Conservation (phyloP, 2,797 vertebrate genomes). For the Rachycentron canadum region DNA sequence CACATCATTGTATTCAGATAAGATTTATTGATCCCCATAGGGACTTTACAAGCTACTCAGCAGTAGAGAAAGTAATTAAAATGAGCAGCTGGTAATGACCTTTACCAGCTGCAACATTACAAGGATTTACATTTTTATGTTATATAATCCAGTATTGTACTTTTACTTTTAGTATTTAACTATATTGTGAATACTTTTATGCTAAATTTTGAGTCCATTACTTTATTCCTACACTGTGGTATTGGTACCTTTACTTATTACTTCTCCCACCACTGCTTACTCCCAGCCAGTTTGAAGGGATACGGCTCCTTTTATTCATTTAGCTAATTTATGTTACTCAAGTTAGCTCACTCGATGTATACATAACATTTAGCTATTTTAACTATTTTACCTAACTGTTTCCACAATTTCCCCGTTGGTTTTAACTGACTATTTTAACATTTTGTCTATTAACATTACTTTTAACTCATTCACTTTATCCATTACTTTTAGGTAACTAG, state of each 20-base stretch:
- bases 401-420: too few relatives aligned
- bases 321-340: too few relatives aligned
- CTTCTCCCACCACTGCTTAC: background rate
- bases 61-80: background rate
- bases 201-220: background rate
- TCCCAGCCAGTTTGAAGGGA: background rate
- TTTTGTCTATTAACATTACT: background rate
- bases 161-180: too few relatives aligned
- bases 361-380: background rate
- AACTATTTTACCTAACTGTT: too few relatives aligned
- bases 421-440: background rate
- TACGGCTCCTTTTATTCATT: background rate
- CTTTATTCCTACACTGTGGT: background rate
- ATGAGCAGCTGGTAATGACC: too few relatives aligned
- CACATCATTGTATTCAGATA: too few relatives aligned
- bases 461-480: background rate
- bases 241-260: background rate
- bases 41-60: background rate
- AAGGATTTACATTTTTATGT: background rate
- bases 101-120: background rate
- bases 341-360: too few relatives aligned
- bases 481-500: too few relatives aligned
- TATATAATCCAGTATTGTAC: too few relatives aligned
- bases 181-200: too few relatives aligned
- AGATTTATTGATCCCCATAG: too few relatives aligned